Percentiles rank a stretch among this genome's conserved stretches.
These are phyloP conservation scores for Acholoe squamosa DNA, from an alignment of 2,888 invertebrate species.

Conservation along the genomic window DNA sequence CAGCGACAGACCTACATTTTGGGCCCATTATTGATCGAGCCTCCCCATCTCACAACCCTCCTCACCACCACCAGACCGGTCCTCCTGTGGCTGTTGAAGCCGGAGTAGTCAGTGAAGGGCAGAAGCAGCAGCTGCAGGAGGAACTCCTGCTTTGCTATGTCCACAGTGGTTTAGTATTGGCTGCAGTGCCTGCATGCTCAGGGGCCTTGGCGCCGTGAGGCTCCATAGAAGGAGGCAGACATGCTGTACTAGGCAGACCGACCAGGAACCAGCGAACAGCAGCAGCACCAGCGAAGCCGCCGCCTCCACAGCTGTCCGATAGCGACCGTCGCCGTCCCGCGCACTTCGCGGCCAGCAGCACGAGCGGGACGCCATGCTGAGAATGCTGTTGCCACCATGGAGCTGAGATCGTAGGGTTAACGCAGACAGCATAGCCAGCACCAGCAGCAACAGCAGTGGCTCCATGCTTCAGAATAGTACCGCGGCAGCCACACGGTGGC, in stretches of 20 bases:
- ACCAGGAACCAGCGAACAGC: not conserved
- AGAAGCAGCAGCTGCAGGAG: not conserved
- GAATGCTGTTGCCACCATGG: not conserved
- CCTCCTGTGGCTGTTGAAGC: not conserved
- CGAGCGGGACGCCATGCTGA: not conserved
- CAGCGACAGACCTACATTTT: slow-evolving; percentile 36
- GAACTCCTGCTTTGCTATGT: not conserved
- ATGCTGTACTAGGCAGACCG: not conserved
- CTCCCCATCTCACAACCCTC: not conserved
- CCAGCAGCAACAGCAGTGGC: not conserved
- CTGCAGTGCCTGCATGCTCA: not conserved
- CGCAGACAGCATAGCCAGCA: slow-evolving; percentile 17
- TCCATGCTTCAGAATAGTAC: not conserved
- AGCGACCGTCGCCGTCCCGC: slow-evolving; percentile 6
- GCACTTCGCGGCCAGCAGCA: not conserved
- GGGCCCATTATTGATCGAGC: not conserved
- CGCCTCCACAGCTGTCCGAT: not conserved
- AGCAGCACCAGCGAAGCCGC: not conserved
- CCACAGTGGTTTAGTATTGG: not conserved
- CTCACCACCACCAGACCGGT: not conserved
- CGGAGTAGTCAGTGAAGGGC: not conserved
- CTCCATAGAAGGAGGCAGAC: not conserved
- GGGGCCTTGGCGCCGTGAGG: not conserved
- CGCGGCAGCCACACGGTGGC: not conserved
- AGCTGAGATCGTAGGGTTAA: slow-evolving; percentile 48